phyloP scores from a whole-genome alignment of 2,888 invertebrate species.

The Rhamnusium bicolor region DNA sequence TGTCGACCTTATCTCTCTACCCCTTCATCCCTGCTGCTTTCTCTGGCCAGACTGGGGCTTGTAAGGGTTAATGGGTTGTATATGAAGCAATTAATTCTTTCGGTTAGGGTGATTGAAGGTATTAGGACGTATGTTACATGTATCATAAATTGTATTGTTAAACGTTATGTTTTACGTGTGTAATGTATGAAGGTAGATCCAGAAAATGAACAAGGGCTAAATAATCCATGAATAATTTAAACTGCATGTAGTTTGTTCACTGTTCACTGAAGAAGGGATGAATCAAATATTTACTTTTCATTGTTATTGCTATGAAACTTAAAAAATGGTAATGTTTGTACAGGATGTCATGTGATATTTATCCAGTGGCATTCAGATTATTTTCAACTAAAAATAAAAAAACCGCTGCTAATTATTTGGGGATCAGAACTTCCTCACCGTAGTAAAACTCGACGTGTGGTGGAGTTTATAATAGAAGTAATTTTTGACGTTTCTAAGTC shows the following conservation, averaged over 20 bases:
- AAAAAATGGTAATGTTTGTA: no score
- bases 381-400: no score
- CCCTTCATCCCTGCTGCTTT: background rate
- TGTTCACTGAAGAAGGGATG: background rate
- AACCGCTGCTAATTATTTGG: no score
- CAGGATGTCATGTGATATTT: no score
- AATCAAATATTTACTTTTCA: no score
- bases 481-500: no score
- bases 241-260: background rate
- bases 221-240: background rate
- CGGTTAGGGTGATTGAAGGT: constrained; percentile 20
- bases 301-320: no score
- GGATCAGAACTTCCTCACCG: no score
- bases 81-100: constrained; percentile 29
- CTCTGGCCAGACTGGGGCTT: constrained; percentile 15
- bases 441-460: no score
- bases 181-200: background rate
- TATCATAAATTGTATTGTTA: constrained; percentile 1
- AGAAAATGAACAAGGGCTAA: background rate
- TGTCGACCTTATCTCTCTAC: constrained; percentile 20
- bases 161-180: background rate
- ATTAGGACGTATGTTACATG: constrained; percentile 18
- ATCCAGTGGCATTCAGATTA: no score
- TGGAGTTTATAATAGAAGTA: no score
- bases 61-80: constrained; percentile 30